Conservation (phyloP, 2,888 invertebrate genomes). For the Trissoscelio sp. region DNA sequence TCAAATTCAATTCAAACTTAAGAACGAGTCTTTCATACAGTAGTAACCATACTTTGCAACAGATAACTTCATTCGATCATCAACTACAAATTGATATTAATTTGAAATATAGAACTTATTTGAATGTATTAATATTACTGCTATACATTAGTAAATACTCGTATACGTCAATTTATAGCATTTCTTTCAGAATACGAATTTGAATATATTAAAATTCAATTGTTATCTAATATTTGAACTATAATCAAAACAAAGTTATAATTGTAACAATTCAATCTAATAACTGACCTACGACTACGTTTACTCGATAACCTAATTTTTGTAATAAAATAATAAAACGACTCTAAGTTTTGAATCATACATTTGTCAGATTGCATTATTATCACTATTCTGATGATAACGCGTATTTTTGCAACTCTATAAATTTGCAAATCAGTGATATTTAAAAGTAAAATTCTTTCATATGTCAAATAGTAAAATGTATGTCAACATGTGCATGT, state of each 20-base stretch:
- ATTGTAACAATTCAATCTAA: no score
- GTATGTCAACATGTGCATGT: conserved; percentile 47
- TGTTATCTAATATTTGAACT: no score
- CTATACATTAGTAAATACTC: no score
- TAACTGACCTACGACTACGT: no score
- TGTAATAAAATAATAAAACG: background rate
- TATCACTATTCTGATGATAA: background rate
- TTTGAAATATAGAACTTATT: background rate
- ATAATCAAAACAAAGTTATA: no score
- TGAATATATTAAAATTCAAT: no score
- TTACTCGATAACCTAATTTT: no score
- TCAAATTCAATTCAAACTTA: background rate
- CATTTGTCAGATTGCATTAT: background rate
- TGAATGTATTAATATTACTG: no score
- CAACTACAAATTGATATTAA: background rate
- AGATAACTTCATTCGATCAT: background rate
- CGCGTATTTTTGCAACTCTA: background rate
- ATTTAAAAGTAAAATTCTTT: conserved; percentile 1
- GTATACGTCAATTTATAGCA: no score
- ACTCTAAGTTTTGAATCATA: background rate
- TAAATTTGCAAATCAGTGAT: background rate
- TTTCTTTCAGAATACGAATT: no score
- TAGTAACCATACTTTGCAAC: background rate
- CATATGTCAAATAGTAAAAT: conserved; percentile 13
- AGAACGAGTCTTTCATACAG: conserved; percentile 11